A percentile compares a stretch with the other conserved stretches of the same genome.
These are phyloP conservation scores for Aurelia aurita complex sp. Pacific DNA, from an alignment of 30 jellyfish, hydroid and myxozoan genomes.

Conservation along the genomic window DNA sequence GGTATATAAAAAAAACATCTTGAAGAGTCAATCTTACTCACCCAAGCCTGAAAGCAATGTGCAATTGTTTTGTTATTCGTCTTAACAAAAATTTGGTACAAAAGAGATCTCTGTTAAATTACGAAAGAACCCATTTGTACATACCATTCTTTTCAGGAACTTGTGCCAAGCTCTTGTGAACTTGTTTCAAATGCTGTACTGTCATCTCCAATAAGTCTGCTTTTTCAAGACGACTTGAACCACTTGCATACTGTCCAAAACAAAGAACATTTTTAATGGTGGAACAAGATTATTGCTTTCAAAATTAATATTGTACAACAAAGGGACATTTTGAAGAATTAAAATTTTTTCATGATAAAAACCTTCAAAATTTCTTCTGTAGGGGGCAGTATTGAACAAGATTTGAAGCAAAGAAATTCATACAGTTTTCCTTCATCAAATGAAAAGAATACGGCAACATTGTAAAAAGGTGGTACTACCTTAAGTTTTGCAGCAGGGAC, in stretches of 20 bases:
- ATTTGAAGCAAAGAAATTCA: background rate
- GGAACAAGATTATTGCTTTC: no score
- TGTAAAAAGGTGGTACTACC: conserved; percentile 12
- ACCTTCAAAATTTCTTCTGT: background rate
- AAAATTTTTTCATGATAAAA: no score
- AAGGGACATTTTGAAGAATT: no score
- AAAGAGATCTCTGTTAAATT: no score
- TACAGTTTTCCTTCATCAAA: background rate
- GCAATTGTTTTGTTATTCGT: no score
- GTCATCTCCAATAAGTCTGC: conserved; percentile 74
- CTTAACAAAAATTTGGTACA: no score
- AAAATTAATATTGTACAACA: no score
- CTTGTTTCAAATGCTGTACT: conserved; percentile 48
- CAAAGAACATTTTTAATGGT: background rate
- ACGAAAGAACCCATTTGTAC: no score
- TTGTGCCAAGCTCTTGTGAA: conserved; percentile 13
- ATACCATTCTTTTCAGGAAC: conserved; percentile 11
- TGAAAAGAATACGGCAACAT: background rate
- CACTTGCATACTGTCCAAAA: conserved; percentile 34
- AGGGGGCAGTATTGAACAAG: background rate
- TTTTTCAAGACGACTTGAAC: conserved; percentile 70
- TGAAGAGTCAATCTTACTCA: no score
- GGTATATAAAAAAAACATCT: no score
- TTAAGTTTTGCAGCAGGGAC: conserved; percentile 72
- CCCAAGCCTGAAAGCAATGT: no score